Base-by-base conservation (phyloP, 2,888 invertebrate species). In the Unio pictorum region DNA sequence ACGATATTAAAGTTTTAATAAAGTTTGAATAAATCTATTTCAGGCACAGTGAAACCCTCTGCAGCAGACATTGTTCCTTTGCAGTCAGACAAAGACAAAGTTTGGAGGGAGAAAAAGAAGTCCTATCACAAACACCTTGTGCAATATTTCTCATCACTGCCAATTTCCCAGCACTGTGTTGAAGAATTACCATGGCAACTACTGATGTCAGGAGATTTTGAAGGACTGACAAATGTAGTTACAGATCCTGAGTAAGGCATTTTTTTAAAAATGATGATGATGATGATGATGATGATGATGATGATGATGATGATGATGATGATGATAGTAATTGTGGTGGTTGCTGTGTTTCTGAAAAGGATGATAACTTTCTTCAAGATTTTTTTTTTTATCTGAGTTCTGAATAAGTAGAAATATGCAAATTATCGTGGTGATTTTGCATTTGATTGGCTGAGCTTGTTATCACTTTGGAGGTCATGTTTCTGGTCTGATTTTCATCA, bases 111-210 rank as follows among this genome's bases (percentile, higher is more conserved):
- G 61, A 77, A 81, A 71, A 85, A 84, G 70, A 71, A 73, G 58
- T 76, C 73, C 26, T 87, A 80, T 73, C 87, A 87, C 67, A 70
- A 71, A 54, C 74, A 84, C 64, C 70, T 88, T 34, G 86, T 86
- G 6, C 73, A 74, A 23, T 87, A 81, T 72, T 88, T 88, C 75
- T 30, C 67, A 11, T 64, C 73, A 23, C 81, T 81, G 61, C 74
- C 81, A 23, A 74, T 81, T 61, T 76, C 77, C 55, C 74, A 77
- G 66, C 71, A 85, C 55, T 69, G 79, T 23, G 70, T 81, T 17
- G 81, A 86, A 30, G 88, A 88, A 79, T 75, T 88, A 66, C 87
- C 87, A 64, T 87, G 86, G 86, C 89, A 89, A 73, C 81, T 86
- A 54, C 68, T 86, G 73, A 82, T 83, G 80, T 74, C 83, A 55